A percentile compares a stretch with the other conserved stretches of the same genome.
These are phyloP conservation scores for Archocentrus centrarchus DNA, from an alignment of 2,113 vertebrate species.

Conservation along the genomic window DNA sequence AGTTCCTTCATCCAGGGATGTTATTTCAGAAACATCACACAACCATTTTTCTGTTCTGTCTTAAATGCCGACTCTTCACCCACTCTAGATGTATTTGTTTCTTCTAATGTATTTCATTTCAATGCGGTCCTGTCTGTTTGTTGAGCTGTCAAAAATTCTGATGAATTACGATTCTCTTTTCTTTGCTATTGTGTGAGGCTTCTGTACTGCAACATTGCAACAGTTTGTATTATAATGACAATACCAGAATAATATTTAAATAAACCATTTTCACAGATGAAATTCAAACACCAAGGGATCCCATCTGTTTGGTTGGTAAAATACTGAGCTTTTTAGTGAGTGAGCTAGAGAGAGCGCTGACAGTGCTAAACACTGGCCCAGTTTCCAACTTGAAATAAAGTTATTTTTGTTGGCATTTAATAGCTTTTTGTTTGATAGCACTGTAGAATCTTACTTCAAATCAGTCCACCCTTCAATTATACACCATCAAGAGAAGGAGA, in stretches of 20 bases:
- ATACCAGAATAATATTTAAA: slow-evolving; percentile 75
- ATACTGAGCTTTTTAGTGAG: slow-evolving; percentile 5
- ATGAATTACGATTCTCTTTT: slow-evolving; percentile 62
- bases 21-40: slow-evolving; percentile 50
- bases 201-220: slow-evolving; percentile 75
- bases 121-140: slow-evolving; percentile 72
- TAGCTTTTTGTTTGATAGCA: slow-evolving; percentile 7
- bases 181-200: slow-evolving; percentile 74
- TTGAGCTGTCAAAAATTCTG: slow-evolving; percentile 65
- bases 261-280: slow-evolving; percentile 80
- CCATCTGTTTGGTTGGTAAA: slow-evolving; percentile 57
- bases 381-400: slow-evolving; percentile 17
- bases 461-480: neutral
- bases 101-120: slow-evolving; percentile 68
- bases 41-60: slow-evolving; percentile 45
- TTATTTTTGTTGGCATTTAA: slow-evolving; percentile 15
- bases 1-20: slow-evolving; percentile 43
- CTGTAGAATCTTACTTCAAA: neutral
- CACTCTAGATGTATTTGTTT: slow-evolving; percentile 70
- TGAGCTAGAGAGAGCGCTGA: slow-evolving; percentile 31
- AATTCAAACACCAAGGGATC: slow-evolving; percentile 62
- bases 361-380: neutral
- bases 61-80: slow-evolving; percentile 35
- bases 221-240: slow-evolving; percentile 76
- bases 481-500: neutral